Evolutionary conservation across 2,113 vertebrate genomes (phyloP).

Genomic region (Macroglossus sobrinus): DNA sequence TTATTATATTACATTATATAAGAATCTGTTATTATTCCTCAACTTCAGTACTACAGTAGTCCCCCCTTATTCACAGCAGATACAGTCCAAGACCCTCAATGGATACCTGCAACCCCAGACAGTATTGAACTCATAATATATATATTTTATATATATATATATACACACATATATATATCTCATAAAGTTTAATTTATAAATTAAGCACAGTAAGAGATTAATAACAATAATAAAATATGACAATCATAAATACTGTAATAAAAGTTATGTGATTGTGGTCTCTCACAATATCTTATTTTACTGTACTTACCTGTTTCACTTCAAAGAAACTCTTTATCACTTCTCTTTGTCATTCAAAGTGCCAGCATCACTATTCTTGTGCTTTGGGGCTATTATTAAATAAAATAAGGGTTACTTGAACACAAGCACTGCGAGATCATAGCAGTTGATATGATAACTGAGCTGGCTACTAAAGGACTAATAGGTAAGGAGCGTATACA

Average conservation of each 20-base stretch:
- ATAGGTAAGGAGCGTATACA: background rate
- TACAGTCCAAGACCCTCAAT: background rate
- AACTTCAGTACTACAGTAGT: accelerated
- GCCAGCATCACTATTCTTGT: too few species aligned
- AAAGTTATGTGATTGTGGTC: too few species aligned
- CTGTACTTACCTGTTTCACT: background rate
- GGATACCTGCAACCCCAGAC: background rate
- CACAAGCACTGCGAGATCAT: background rate
- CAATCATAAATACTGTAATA: background rate
- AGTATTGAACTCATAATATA: background rate
- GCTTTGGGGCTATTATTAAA: too few species aligned
- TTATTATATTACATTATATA: too few species aligned
- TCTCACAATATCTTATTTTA: too few species aligned
- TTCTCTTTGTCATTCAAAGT: background rate
- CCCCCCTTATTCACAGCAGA: too few species aligned
- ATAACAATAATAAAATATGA: background rate
- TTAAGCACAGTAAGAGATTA: background rate
- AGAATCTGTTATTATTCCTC: background rate
- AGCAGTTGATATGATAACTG: background rate
- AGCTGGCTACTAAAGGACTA: too few species aligned
- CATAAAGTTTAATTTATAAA: background rate
- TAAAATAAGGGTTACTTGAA: background rate
- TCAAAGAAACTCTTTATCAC: background rate
- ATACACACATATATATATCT: background rate
- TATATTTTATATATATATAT: too few species aligned